Evolutionary conservation across 2,888 invertebrate species (phyloP).

Genomic region (Dicyrtoma fusca): DNA sequence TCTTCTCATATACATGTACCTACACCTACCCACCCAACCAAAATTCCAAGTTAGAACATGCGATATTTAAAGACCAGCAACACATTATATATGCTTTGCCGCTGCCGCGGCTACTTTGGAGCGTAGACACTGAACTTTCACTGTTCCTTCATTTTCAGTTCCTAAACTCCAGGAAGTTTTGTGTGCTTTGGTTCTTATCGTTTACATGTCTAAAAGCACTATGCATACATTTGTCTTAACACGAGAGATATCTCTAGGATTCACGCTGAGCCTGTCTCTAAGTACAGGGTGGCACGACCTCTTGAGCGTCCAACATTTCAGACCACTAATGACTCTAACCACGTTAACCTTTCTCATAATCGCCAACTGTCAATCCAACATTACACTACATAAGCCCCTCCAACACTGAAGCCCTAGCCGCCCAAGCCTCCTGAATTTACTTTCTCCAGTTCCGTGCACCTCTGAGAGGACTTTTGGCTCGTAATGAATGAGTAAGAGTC

Average conservation of each 20-base stretch:
- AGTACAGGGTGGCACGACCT: slow-evolving; percentile 14
- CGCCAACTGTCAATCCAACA: slow-evolving; percentile 17
- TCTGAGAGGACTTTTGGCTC: slow-evolving; percentile 19
- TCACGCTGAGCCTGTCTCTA: slow-evolving; percentile 14
- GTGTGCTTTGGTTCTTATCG: too few relatives aligned
- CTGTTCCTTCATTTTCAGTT: slow-evolving; percentile 1
- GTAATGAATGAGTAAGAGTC: slow-evolving; percentile 23
- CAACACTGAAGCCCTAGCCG: background rate
- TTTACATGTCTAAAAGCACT: too few relatives aligned
- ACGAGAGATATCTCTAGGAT: slow-evolving; percentile 19
- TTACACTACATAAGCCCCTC: slow-evolving; percentile 5
- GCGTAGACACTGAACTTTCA: background rate
- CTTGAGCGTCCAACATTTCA: slow-evolving; percentile 22
- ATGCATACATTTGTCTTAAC: background rate
- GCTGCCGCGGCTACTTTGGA: too few relatives aligned
- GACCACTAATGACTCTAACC: slow-evolving; percentile 24
- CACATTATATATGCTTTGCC: too few relatives aligned
- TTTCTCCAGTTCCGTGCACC: slow-evolving; percentile 20
- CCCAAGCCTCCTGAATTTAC: slow-evolving; percentile 17
- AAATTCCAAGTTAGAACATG: too few relatives aligned
- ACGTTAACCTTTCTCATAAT: slow-evolving; percentile 24
- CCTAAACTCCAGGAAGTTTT: too few relatives aligned
- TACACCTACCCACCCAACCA: too few relatives aligned
- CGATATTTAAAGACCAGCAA: too few relatives aligned
- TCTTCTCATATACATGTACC: too few relatives aligned